phyloP scores from a whole-genome alignment of 2,113 vertebrate species.

The Platichthys stellatus region DNA sequence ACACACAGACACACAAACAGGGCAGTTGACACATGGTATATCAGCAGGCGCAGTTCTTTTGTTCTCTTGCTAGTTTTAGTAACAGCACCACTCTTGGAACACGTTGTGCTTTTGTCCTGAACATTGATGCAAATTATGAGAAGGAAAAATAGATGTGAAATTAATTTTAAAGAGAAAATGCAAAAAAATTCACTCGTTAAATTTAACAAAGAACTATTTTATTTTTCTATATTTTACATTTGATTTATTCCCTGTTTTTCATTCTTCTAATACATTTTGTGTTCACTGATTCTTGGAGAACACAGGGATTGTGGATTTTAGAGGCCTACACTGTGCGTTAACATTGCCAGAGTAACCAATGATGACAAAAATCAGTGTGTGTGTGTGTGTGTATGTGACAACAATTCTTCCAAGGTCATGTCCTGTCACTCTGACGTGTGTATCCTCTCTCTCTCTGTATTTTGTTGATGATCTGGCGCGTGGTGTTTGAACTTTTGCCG shows the following conservation, averaged over 20 bases:
- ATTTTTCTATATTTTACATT: neutral
- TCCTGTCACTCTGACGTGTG: conserved; percentile 68
- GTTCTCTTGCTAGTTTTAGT: conserved; percentile 70
- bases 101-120: conserved; percentile 58
- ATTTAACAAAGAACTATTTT: too few species aligned
- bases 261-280: neutral
- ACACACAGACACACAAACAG: conserved; percentile 35
- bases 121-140: conserved; percentile 14
- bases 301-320: neutral
- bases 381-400: conserved; percentile 31
- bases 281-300: neutral
- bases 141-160: neutral
- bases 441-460: conserved; percentile 51
- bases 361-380: conserved; percentile 17
- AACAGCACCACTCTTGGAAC: conserved; percentile 65
- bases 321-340: neutral
- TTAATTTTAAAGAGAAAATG: neutral
- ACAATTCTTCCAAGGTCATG: conserved; percentile 67
- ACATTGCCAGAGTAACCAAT: conserved; percentile 19
- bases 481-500: conserved; percentile 69
- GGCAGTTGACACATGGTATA: conserved; percentile 77
- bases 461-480: conserved; percentile 43
- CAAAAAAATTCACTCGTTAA: too few species aligned
- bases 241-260: neutral
- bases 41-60: conserved; percentile 79